Percentiles rank a stretch among this genome's conserved stretches.
phyloP scores from a whole-genome alignment of 2,113 vertebrate genomes.

The Coryphaenoides rupestris region DNA sequence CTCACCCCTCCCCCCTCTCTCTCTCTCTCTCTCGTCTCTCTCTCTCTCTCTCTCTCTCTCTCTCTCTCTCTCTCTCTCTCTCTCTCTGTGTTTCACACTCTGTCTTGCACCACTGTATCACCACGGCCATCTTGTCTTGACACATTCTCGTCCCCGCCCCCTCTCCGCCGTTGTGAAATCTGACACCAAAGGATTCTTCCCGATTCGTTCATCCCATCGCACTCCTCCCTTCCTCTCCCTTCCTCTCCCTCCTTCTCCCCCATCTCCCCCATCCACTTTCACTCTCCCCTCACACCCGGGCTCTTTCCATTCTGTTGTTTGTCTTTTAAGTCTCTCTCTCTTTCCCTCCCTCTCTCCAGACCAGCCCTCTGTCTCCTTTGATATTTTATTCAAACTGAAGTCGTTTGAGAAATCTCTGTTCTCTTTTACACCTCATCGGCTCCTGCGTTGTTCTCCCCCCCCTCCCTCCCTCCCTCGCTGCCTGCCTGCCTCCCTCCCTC shows the following conservation, averaged over 20 bases:
- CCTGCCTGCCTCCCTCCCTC: too few relatives aligned
- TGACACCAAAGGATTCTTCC: background rate
- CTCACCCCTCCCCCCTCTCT: background rate
- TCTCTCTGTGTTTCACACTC: background rate
- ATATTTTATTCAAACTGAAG: conserved; percentile 26
- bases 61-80: background rate
- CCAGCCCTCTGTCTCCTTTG: background rate
- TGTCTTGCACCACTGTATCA: background rate
- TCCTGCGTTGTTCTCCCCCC: too few relatives aligned
- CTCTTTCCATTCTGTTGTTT: background rate
- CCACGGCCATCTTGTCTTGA: background rate
- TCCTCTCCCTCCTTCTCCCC: background rate
- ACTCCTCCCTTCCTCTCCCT: background rate
- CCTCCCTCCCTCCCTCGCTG: too few relatives aligned
- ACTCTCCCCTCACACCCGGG: too few relatives aligned
- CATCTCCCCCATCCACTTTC: background rate
- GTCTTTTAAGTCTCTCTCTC: background rate
- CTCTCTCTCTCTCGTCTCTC: background rate
- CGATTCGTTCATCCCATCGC: background rate
- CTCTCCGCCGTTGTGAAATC: background rate
- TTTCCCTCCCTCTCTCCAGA: background rate
- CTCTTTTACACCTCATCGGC: background rate
- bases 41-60: background rate
- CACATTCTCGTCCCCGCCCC: background rate
- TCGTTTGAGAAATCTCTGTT: background rate